phyloP scores from a whole-genome alignment of 2,113 vertebrate genomes.

The Syngnathus scovelli region DNA sequence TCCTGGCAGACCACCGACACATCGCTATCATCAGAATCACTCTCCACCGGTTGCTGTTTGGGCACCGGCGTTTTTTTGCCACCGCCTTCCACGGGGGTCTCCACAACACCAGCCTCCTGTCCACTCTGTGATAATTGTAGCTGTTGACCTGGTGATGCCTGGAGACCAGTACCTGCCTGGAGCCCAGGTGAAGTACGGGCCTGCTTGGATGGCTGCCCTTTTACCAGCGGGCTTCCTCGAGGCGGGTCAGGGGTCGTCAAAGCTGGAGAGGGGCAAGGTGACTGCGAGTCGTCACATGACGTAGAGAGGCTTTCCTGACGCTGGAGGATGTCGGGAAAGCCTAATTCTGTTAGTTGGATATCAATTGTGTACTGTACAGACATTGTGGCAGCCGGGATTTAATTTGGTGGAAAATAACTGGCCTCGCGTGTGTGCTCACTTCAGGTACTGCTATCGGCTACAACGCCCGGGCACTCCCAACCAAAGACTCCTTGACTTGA shows the following conservation, averaged over 20 bases:
- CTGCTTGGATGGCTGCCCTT: conserved; percentile 6
- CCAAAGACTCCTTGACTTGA: too few relatives aligned
- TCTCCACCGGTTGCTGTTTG: conserved; percentile 1
- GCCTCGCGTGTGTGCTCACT: not conserved
- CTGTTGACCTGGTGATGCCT: not conserved
- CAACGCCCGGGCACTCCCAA: too few relatives aligned
- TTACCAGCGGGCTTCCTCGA: conserved; percentile 3
- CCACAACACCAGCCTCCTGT: not conserved
- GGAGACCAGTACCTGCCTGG: not conserved
- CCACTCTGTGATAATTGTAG: not conserved
- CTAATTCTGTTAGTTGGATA: conserved; percentile 71
- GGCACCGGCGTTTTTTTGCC: not conserved
- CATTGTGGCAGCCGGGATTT: conserved; percentile 46
- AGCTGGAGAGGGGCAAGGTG: conserved; percentile 4
- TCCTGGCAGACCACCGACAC: conserved; percentile 51
- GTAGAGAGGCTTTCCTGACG: conserved; percentile 18
- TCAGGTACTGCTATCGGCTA: too few relatives aligned
- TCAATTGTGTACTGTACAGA: conserved; percentile 71
- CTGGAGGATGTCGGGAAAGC: conserved; percentile 54
- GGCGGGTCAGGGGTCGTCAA: conserved; percentile 8
- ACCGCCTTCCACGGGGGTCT: not conserved
- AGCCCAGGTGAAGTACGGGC: not conserved
- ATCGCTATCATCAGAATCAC: conserved; percentile 59
- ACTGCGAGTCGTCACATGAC: conserved; percentile 6
- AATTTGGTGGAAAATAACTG: not conserved